A percentile compares a stretch with the other conserved stretches of the same genome.
Conservation (phyloP, 2,113 vertebrate genomes). For the Myrmecobius fasciatus region DNA sequence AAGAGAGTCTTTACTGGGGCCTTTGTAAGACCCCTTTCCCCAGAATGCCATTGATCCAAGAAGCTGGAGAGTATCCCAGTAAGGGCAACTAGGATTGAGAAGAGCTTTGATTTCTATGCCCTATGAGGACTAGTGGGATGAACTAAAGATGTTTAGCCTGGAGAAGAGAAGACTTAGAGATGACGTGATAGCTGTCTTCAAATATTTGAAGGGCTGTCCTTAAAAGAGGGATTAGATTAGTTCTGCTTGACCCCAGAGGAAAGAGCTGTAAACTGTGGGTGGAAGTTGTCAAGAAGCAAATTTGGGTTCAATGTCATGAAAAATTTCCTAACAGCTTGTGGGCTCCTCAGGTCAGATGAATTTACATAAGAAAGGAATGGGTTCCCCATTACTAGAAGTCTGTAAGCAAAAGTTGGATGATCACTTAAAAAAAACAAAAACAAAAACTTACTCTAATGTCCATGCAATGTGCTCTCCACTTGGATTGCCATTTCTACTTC, state of each 20-base stretch:
- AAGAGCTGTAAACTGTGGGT: neutral
- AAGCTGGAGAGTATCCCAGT: neutral
- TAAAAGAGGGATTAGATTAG: neutral
- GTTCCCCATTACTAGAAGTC: neutral
- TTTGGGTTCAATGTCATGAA: neutral
- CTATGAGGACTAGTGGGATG: neutral
- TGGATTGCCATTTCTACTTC: neutral
- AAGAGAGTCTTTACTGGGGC: neutral
- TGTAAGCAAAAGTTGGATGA: neutral
- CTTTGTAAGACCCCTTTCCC: neutral
- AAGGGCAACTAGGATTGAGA: neutral
- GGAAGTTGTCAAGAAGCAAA: neutral
- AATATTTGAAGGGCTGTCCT: neutral
- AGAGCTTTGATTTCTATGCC: neutral
- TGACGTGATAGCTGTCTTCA: neutral
- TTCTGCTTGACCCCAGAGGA: neutral
- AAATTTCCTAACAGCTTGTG: neutral
- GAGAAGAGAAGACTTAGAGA: neutral
- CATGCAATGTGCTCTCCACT: neutral
- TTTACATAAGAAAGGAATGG: neutral
- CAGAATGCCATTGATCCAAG: neutral
- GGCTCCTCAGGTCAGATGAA: neutral
- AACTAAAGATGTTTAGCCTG: neutral
- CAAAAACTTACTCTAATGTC: neutral
- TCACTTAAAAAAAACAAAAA: neutral